These are phyloP conservation scores for Percina caprodes DNA, from an alignment of 2,113 vertebrate genomes.

Conservation along the genomic window DNA sequence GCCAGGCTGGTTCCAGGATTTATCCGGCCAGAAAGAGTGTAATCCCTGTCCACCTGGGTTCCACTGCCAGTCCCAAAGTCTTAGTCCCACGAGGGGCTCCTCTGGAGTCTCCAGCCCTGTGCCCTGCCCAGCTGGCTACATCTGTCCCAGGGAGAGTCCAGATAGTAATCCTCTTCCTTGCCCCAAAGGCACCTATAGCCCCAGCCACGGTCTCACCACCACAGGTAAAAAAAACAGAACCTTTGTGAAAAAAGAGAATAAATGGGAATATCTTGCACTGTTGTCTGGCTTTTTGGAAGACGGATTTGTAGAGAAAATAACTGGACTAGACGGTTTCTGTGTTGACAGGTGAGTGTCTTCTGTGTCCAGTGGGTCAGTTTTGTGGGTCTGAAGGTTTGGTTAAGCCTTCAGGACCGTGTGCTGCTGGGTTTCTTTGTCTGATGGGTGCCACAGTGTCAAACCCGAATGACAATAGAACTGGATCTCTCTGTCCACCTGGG, in stretches of 20 bases:
- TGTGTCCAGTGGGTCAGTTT: slow-evolving; percentile 83
- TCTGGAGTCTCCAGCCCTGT: slow-evolving; percentile 72
- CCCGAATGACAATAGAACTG: slow-evolving; percentile 84
- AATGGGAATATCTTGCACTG: background rate
- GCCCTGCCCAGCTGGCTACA: slow-evolving; percentile 82
- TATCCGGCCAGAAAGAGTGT: slow-evolving; percentile 81
- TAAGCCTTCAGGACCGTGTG: slow-evolving; percentile 83
- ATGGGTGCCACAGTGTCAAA: slow-evolving; percentile 80
- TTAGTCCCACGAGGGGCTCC: slow-evolving; percentile 48
- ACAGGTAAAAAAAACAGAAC: slow-evolving; percentile 69
- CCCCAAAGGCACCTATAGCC: slow-evolving; percentile 84
- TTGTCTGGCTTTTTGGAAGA: background rate
- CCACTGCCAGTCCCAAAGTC: slow-evolving; percentile 75
- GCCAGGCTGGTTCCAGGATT: slow-evolving; percentile 85
- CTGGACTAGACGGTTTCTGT: slow-evolving; percentile 47
- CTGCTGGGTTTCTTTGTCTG: slow-evolving; percentile 83
- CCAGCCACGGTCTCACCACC: slow-evolving; percentile 72
- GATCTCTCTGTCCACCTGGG: slow-evolving; percentile 82
- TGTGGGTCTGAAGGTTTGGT: slow-evolving; percentile 84
- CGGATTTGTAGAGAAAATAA: background rate
- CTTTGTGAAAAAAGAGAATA: background rate
- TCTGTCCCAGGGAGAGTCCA: slow-evolving; percentile 75
- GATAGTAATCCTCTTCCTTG: slow-evolving; percentile 75
- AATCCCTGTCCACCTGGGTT: slow-evolving; percentile 83
- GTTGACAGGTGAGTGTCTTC: slow-evolving; percentile 81